Percentiles rank a stretch among this genome's conserved stretches.
Evolutionary conservation across 2,888 invertebrate genomes (phyloP).

Genomic region (Perizoma flavofasciatum): DNA sequence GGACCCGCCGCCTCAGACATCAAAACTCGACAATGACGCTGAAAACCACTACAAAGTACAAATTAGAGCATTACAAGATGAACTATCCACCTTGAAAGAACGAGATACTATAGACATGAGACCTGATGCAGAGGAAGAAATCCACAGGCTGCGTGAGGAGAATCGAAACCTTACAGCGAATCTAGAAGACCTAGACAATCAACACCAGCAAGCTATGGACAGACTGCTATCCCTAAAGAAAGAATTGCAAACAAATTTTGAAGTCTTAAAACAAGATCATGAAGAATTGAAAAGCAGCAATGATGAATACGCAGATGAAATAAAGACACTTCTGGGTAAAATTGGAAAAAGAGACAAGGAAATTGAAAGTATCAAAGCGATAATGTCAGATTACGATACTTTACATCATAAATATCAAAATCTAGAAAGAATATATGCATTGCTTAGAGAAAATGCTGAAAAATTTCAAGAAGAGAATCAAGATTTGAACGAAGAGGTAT

Average conservation of each 20-base stretch:
- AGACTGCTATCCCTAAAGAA: conserved; percentile 80
- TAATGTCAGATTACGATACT: conserved; percentile 67
- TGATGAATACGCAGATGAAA: conserved; percentile 72
- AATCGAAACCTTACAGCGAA: conserved; percentile 82
- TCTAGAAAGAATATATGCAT: conserved; percentile 71
- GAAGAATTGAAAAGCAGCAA: conserved; percentile 74
- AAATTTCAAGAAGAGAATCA: conserved; percentile 82
- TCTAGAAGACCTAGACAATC: conserved; percentile 89
- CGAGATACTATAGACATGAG: conserved; percentile 54
- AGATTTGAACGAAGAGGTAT: conserved; percentile 79
- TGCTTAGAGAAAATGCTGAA: conserved; percentile 75
- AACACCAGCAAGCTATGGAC: conserved; percentile 88
- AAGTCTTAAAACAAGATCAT: conserved; percentile 74
- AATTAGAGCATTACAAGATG: conserved; percentile 67
- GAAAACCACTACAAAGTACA: conserved; percentile 64
- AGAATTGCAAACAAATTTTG: conserved; percentile 80
- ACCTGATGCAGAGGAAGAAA: conserved; percentile 64
- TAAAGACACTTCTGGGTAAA: conserved; percentile 66
- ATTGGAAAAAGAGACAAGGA: conserved; percentile 76
- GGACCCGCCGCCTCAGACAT: conserved; percentile 70
- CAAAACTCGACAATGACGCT: conserved; percentile 47
- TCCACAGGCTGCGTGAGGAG: conserved; percentile 81
- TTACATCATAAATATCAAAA: conserved; percentile 76
- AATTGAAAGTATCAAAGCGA: conserved; percentile 52
- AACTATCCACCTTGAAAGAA: conserved; percentile 70